A percentile compares a stretch with the other conserved stretches of the same genome.
Conservation (phyloP, 1,140 invertebrate species). For the Akabosia matsudoensis region DNA sequence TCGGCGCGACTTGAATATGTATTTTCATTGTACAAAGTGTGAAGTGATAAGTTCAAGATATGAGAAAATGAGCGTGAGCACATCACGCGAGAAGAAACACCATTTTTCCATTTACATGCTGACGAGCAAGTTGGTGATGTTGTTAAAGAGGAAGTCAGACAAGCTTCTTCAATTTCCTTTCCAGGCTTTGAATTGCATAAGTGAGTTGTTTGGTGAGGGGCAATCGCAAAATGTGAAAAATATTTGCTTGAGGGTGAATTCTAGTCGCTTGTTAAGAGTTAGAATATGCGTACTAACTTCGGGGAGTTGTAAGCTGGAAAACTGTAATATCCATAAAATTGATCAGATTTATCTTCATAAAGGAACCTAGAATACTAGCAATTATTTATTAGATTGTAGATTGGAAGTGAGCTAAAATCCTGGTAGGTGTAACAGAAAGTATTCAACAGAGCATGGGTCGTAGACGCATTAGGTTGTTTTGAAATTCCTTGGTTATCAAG, state of each 20-base stretch:
- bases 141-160: neutral
- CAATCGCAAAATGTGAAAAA: neutral
- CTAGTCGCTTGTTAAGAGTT: neutral
- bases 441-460: no score
- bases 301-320: neutral
- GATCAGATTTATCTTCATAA: slow-evolving; percentile 10
- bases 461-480: no score
- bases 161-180: slow-evolving; percentile 12
- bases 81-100: no score
- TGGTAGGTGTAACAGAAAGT: no score
- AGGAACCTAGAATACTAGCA: slow-evolving; percentile 8
- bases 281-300: neutral
- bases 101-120: neutral
- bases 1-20: no score
- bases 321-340: slow-evolving; percentile 5
- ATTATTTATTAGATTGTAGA: neutral
- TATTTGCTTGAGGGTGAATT: neutral
- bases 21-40: no score
- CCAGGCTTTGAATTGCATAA: neutral
- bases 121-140: no score
- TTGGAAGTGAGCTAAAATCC: no score
- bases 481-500: no score
- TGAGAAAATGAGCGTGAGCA: neutral
- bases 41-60: neutral
- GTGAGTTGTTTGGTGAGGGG: neutral